Percentiles rank a stretch among this genome's conserved stretches.
phyloP scores from a whole-genome alignment of 2,888 invertebrate species.

The Drosophila monieri region DNA sequence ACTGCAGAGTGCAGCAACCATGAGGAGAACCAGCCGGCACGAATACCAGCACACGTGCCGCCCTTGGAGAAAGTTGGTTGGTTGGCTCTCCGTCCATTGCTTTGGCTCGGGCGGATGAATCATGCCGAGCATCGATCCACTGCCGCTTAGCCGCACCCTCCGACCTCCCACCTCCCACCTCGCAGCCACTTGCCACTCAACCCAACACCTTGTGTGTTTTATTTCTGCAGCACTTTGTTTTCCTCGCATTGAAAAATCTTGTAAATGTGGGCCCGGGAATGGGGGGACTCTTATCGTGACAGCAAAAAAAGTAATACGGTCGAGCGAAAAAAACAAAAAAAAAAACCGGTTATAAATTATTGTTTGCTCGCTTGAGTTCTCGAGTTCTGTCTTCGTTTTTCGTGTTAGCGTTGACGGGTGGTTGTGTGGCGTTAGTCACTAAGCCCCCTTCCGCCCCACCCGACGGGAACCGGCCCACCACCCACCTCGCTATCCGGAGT shows the following conservation, averaged over 20 bases:
- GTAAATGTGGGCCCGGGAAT: not conserved
- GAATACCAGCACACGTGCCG: constrained; percentile 6
- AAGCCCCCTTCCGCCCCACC: constrained; percentile 8
- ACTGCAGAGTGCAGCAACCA: not conserved
- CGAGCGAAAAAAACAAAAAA: constrained; percentile 12
- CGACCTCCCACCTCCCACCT: not conserved
- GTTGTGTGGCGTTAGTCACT: constrained; percentile 43
- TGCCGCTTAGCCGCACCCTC: not conserved
- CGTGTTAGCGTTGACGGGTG: not conserved
- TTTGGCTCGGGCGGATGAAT: constrained; percentile 40
- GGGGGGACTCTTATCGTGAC: constrained; percentile 37
- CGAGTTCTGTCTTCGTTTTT: constrained; percentile 33
- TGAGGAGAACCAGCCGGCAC: not conserved
- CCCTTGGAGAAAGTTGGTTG: constrained; percentile 52
- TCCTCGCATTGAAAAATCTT: constrained; percentile 26
- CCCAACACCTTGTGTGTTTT: constrained; percentile 24
- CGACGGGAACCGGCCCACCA: constrained; percentile 2
- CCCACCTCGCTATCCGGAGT: constrained; percentile 18
- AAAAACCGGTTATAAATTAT: constrained; percentile 54
- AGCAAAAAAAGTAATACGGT: constrained; percentile 4
- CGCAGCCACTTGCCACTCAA: constrained; percentile 17
- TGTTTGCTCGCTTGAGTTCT: constrained; percentile 34
- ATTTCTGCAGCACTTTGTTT: constrained; percentile 32
- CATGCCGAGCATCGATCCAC: constrained; percentile 37
- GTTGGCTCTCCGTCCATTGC: not conserved